phyloP scores from a whole-genome alignment of 1,140 invertebrate species.

The Ptiloglossa arizonensis region DNA sequence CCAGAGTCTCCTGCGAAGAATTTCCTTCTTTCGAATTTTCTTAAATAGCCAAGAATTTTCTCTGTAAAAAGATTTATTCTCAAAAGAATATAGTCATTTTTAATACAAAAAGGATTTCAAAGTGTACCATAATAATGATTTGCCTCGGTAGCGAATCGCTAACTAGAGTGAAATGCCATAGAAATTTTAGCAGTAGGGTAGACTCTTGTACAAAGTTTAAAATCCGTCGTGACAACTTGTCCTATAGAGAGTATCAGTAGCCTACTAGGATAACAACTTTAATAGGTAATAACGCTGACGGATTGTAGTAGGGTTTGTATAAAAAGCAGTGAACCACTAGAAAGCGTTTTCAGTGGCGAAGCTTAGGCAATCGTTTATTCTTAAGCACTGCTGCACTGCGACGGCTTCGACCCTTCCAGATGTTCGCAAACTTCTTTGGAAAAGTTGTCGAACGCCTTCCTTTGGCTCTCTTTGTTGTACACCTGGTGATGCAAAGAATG shows the following conservation, averaged over 20 bases:
- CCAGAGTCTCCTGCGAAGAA: neutral
- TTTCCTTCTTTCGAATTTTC: neutral
- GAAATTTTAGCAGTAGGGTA: neutral
- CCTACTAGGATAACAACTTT: neutral
- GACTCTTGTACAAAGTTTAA: neutral
- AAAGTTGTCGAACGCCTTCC: slow-evolving; percentile 60
- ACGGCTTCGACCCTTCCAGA: slow-evolving; percentile 54
- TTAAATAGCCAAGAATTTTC: neutral
- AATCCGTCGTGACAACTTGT: too few relatives aligned
- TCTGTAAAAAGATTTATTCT: neutral
- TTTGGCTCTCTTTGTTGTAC: slow-evolving; percentile 63
- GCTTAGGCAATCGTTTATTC: slow-evolving; percentile 32
- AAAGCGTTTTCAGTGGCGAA: slow-evolving; percentile 6
- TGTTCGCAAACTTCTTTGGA: slow-evolving; percentile 63
- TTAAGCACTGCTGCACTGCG: slow-evolving; percentile 46
- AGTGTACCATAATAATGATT: neutral
- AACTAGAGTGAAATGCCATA: neutral
- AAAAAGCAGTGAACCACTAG: slow-evolving; percentile 31
- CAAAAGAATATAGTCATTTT: neutral
- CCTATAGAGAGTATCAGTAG: neutral
- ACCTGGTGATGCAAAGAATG: slow-evolving; percentile 39
- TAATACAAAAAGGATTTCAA: too few relatives aligned
- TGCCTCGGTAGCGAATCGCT: neutral
- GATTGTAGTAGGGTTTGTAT: neutral
- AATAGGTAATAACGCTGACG: neutral